Percentiles rank a stretch among this genome's conserved stretches.
Evolutionary conservation across 2,888 invertebrate species (phyloP).

Genomic region (Pherbina coryleti): DNA sequence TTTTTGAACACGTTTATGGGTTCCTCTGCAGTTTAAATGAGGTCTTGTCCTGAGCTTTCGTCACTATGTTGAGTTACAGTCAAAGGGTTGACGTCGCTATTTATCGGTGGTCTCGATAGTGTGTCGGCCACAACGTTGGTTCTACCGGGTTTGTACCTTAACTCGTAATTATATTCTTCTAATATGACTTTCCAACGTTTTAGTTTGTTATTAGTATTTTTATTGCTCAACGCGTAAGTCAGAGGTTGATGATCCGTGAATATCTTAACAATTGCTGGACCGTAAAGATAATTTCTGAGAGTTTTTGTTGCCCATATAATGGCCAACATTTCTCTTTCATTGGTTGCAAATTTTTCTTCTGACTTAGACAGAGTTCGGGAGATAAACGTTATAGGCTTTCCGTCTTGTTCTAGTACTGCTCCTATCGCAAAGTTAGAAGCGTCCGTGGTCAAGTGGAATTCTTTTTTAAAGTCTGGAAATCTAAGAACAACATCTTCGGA

Average conservation of each 20-base stretch:
- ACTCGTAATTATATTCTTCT: no score
- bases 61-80: no score
- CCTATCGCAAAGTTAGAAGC: conserved; percentile 30
- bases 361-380: conserved; percentile 5
- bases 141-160: no score
- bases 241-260: not conserved
- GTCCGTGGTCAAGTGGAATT: conserved; percentile 45
- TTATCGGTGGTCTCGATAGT: no score
- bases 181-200: no score
- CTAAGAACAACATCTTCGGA: conserved; percentile 41
- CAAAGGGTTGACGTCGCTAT: no score
- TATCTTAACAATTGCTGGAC: conserved; percentile 29
- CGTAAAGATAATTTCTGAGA: conserved; percentile 32
- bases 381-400: conserved; percentile 36
- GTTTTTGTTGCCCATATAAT: conserved; percentile 28
- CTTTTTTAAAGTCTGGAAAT: conserved; percentile 44
- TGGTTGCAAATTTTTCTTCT: conserved; percentile 32
- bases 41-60: no score
- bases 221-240: no score
- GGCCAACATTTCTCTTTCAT: conserved; percentile 34
- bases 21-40: no score
- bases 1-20: no score
- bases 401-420: conserved; percentile 29
- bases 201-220: no score
- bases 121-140: no score